These are phyloP conservation scores for Forbesichthys agassizii DNA, from an alignment of 2,113 vertebrate species.

Conservation along the genomic window DNA sequence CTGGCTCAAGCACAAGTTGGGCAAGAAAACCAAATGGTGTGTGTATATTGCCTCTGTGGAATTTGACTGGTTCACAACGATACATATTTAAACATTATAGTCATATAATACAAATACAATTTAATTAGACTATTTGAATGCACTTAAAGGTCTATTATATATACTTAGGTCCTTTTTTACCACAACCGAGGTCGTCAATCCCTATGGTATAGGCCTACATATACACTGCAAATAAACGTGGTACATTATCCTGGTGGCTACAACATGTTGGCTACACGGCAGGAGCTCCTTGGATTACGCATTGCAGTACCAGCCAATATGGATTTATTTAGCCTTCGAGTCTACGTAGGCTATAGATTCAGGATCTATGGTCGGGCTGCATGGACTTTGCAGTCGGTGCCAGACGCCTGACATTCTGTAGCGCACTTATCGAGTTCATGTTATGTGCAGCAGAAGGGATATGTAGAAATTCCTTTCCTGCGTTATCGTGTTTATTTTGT, in stretches of 20 bases:
- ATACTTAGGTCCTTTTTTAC: too few relatives aligned
- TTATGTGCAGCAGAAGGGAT: conserved; percentile 21
- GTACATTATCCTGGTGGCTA: neutral
- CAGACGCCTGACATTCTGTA: neutral
- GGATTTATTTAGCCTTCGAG: too few relatives aligned
- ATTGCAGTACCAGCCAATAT: too few relatives aligned
- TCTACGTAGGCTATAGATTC: too few relatives aligned
- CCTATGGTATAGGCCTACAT: neutral
- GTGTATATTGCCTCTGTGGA: conserved; percentile 19
- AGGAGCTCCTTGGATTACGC: neutral
- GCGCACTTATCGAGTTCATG: neutral
- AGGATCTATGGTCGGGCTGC: neutral
- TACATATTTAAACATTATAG: too few relatives aligned
- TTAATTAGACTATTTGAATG: too few relatives aligned
- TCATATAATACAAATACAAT: too few relatives aligned
- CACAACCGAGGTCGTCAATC: too few relatives aligned
- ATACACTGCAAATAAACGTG: neutral
- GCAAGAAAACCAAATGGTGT: conserved; percentile 56
- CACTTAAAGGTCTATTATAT: too few relatives aligned
- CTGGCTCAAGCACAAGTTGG: conserved; percentile 48
- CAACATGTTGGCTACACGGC: neutral
- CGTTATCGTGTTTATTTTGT: neutral
- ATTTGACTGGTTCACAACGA: too few relatives aligned
- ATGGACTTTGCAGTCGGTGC: neutral
- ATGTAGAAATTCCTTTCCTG: conserved; percentile 22